These are phyloP conservation scores for Scaptomyza polygonia DNA, from an alignment of 2,888 invertebrate species.

Conservation along the genomic window DNA sequence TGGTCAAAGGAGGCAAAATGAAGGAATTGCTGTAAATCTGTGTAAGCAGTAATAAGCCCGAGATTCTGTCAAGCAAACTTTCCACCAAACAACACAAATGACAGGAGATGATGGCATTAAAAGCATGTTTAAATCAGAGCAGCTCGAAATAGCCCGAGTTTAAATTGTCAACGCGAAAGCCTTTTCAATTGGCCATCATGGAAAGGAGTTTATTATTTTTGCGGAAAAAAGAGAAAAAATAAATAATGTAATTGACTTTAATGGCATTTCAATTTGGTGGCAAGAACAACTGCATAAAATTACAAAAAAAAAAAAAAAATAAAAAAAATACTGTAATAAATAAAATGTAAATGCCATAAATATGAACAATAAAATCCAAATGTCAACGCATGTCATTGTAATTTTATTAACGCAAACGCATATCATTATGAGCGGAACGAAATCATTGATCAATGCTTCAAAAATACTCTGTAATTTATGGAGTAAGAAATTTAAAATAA, in stretches of 20 bases:
- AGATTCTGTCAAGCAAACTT: conserved; percentile 49
- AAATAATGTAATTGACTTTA: conserved; percentile 68
- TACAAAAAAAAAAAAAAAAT: conserved; percentile 13
- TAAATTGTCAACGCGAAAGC: conserved; percentile 45
- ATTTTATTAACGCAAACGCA: conserved; percentile 48
- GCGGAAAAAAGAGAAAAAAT: conserved; percentile 41
- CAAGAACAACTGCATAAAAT: conserved; percentile 4
- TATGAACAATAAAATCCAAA: conserved; percentile 52
- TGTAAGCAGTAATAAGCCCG: conserved; percentile 62
- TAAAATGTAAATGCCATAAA: conserved; percentile 60
- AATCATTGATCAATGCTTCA: conserved; percentile 5
- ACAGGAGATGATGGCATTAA: no score
- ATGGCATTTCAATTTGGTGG: conserved; percentile 60
- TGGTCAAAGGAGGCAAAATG: conserved; percentile 10
- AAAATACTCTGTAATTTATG: conserved; percentile 5
- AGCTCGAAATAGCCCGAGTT: conserved; percentile 10
- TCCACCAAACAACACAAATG: conserved; percentile 50
- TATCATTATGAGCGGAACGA: no score
- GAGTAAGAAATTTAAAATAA: background rate
- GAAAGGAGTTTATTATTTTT: conserved; percentile 63
- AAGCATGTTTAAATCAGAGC: conserved; percentile 16
- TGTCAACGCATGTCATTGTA: conserved; percentile 41
- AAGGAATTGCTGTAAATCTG: conserved; percentile 53
- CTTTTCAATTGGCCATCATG: conserved; percentile 51
- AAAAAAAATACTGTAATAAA: conserved; percentile 52